Conservation (phyloP, 1,140 invertebrate species). For the Drosophila neocordata region DNA sequence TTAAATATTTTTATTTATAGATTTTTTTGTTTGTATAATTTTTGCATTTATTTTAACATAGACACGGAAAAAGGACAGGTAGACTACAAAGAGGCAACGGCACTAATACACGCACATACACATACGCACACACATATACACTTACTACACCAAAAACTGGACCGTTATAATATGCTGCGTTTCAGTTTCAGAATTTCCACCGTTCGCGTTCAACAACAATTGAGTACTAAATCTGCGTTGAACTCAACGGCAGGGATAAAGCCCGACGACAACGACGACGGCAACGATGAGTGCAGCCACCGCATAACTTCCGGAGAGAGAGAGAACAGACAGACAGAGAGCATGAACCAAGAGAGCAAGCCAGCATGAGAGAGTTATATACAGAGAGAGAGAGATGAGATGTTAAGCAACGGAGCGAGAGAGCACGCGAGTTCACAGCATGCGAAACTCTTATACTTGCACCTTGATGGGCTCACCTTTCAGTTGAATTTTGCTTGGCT, state of each 20-base stretch:
- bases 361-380: neutral
- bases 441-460: conserved; percentile 27
- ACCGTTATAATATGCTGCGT: conserved; percentile 23
- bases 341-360: no score
- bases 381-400: neutral
- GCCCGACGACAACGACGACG: neutral
- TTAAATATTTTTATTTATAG: neutral
- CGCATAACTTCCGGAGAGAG: conserved; percentile 59
- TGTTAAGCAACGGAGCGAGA: neutral
- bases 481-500: conserved; percentile 1
- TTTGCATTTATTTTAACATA: neutral
- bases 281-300: conserved; percentile 36
- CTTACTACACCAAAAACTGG: conserved; percentile 38
- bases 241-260: conserved; percentile 54
- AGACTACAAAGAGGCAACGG: conserved; percentile 1
- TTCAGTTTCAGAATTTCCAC: conserved; percentile 17
- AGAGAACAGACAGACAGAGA: conserved; percentile 16
- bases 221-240: conserved; percentile 77
- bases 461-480: conserved; percentile 12
- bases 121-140: conserved; percentile 18
- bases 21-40: neutral
- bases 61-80: conserved; percentile 15
- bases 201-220: conserved; percentile 77
- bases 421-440: conserved; percentile 7
- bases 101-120: neutral